These are phyloP conservation scores for Lacanobia wlatinum DNA, from an alignment of 2,888 invertebrate genomes.

Conservation along the genomic window DNA sequence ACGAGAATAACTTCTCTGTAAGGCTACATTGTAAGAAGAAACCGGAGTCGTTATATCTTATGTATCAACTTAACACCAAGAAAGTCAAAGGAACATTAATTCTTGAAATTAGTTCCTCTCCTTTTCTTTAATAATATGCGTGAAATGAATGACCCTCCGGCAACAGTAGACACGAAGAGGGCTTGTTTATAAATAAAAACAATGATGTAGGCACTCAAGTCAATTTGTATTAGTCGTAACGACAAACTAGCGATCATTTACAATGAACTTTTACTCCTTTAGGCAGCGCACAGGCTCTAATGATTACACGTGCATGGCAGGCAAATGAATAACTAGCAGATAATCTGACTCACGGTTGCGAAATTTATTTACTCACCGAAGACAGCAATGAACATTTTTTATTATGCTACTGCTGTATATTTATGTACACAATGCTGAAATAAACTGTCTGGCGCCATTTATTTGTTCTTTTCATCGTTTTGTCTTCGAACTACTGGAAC, in stretches of 20 bases:
- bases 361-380: conserved; percentile 62
- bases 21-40: conserved; percentile 24
- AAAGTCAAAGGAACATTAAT: conserved; percentile 28
- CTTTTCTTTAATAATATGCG: conserved; percentile 28
- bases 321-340: conserved; percentile 70
- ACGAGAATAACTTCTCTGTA: conserved; percentile 17
- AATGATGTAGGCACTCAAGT: conserved; percentile 47
- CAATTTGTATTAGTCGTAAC: conserved; percentile 69
- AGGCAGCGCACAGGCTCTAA: conserved; percentile 67
- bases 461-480: conserved; percentile 43
- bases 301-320: conserved; percentile 72
- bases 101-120: conserved; percentile 33
- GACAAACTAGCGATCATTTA: conserved; percentile 69
- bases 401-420: conserved; percentile 47
- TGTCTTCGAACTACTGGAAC: conserved; percentile 45
- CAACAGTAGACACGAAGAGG: conserved; percentile 28
- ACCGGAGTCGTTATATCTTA: conserved; percentile 28
- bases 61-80: conserved; percentile 26
- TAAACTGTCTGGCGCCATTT: conserved; percentile 56
- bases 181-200: conserved; percentile 52
- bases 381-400: conserved; percentile 60
- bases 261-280: conserved; percentile 71
- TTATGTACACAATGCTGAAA: conserved; percentile 55
- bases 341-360: conserved; percentile 64
- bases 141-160: conserved; percentile 41